A percentile compares a stretch with the other conserved stretches of the same genome.
These are phyloP conservation scores for Lithophane leautieri DNA, from an alignment of 2,888 invertebrate species.

Conservation along the genomic window DNA sequence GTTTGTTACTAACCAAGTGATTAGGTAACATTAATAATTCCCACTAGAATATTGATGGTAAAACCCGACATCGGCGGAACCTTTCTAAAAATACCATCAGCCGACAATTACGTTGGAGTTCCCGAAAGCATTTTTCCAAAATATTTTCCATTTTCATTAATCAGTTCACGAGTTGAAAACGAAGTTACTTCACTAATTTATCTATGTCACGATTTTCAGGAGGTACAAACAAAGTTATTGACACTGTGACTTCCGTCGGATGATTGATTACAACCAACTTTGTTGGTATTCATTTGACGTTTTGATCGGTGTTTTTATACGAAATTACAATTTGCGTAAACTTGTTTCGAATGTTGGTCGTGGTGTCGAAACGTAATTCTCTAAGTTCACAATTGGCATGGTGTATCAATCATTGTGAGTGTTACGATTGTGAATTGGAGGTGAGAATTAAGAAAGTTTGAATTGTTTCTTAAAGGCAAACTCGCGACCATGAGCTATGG, in stretches of 20 bases:
- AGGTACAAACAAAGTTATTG: constrained; percentile 71
- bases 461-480: neutral
- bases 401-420: constrained; percentile 14
- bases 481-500: neutral
- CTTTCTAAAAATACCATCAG: constrained; percentile 30
- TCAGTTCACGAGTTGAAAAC: constrained; percentile 60
- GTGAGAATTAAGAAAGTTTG: neutral
- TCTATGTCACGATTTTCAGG: constrained; percentile 66
- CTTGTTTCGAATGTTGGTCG: constrained; percentile 37
- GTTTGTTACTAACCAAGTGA: constrained; percentile 5
- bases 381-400: constrained; percentile 32
- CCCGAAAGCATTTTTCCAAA: constrained; percentile 40
- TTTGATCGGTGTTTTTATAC: constrained; percentile 64
- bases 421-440: neutral
- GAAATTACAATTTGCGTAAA: constrained; percentile 65
- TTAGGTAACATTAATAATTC: constrained; percentile 7
- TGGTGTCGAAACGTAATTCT: constrained; percentile 38
- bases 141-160: constrained; percentile 63
- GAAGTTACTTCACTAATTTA: constrained; percentile 69
- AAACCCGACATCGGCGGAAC: constrained; percentile 3
- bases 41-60: constrained; percentile 23
- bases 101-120: constrained; percentile 30
- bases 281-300: constrained; percentile 62
- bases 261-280: constrained; percentile 67
- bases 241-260: constrained; percentile 65